Percentiles rank a stretch among this genome's conserved stretches.
phyloP scores from a whole-genome alignment of 53 echinoderm and acorn worm genomes.

The Apostichopus leukothele region DNA sequence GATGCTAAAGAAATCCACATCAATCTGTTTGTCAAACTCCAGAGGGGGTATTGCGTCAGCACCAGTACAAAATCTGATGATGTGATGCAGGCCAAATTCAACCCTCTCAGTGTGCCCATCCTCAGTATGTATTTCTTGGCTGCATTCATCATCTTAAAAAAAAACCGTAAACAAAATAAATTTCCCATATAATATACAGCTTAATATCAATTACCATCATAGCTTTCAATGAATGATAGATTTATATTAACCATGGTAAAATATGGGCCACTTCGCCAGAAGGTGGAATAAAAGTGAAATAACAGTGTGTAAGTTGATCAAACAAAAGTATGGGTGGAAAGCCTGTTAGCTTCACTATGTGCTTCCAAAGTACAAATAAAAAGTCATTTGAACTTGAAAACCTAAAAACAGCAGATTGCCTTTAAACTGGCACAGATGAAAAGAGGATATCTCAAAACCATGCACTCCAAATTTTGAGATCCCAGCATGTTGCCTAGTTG shows the following conservation, averaged over 20 bases:
- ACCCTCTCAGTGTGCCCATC: not conserved
- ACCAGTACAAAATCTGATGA: conserved; percentile 31
- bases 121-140: not conserved
- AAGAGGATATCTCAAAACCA: not conserved
- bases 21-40: conserved; percentile 17
- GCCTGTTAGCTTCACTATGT: too few species aligned
- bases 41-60: conserved; percentile 8
- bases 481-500: too few species aligned
- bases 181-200: too few species aligned
- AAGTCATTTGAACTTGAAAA: not conserved
- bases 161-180: not conserved
- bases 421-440: too few species aligned
- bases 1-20: not conserved
- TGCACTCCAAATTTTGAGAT: too few species aligned
- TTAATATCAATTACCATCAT: too few species aligned
- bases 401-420: not conserved
- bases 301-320: too few species aligned
- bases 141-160: conserved; percentile 3
- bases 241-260: too few species aligned
- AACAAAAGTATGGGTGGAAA: too few species aligned
- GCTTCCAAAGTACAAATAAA: too few species aligned
- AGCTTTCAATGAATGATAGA: too few species aligned
- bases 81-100: not conserved
- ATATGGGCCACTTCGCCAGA: too few species aligned
- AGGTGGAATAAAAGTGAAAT: not conserved